Base-by-base conservation (phyloP, 1,140 invertebrate genomes). In the Dinothrombium tinctorium region DNA sequence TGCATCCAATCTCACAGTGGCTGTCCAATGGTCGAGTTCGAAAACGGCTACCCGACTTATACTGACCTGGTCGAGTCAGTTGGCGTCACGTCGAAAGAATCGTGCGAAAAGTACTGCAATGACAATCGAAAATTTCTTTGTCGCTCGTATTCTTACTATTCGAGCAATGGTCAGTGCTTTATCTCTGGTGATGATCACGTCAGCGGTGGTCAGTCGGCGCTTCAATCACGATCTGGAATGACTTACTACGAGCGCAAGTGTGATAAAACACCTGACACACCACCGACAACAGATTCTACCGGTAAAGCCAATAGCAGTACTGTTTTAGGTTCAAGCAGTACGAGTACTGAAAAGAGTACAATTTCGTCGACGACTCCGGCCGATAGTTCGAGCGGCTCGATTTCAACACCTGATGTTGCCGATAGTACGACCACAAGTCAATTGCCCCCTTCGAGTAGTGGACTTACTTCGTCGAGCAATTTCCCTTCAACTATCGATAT, bases 151-250 rank as follows among this genome's bases (percentile, higher is more conserved):
- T 57, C 61, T 8, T 63, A 55, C 49, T 63, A 62, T 41, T 53
- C 56, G 2, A 54, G 58, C 19, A 62, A 55, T 12, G 52, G 52
- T 20, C 60, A 64, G 47, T 64, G 62, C 44, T 64, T 64, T 45
- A 50, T 64, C 22, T 57, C 55, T 31, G 57, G 56, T 15, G 56
- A 56, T 19, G 58, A 53, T 31, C 14, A 40, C 12, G 41, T 42
- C 8, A 48, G 45, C 33, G 52, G 46, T 15, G 48, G 49, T 17
- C 37, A 33, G 7, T 37, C 51, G n/a, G 59, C 49, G 7, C 40
- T 50, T 9, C 53, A 57, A 41, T 54, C 47, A 21, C 47, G 60
- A 20, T 57, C 59, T 14, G 60, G 59, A 11, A 60, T 62, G 0
- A 56, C 52, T 5, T 63, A 60, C 45, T 59, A 51, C 36, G 59